A percentile compares a stretch with the other conserved stretches of the same genome.
Evolutionary conservation across 2,113 vertebrate genomes (phyloP).

Genomic region (Empidonax alnorum): DNA sequence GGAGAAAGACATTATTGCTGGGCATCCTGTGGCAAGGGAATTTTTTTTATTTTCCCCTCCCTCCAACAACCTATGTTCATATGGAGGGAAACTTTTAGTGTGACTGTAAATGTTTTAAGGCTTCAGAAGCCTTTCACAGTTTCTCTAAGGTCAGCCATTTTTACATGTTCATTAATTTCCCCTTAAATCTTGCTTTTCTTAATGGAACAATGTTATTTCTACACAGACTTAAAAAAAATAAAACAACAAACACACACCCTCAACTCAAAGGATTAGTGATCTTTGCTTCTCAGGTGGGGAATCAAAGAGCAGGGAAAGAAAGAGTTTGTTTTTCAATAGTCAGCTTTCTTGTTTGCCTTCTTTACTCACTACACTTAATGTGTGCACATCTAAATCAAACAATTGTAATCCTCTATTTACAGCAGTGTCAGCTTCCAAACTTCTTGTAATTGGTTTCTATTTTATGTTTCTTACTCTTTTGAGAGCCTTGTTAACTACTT

Average conservation of each 20-base stretch:
- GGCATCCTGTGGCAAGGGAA: background rate
- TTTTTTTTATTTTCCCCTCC: background rate
- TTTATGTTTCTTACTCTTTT: background rate
- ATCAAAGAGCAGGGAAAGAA: background rate
- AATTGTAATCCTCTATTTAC: background rate
- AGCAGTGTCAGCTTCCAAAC: background rate
- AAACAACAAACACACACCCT: accelerated
- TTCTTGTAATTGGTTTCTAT: background rate
- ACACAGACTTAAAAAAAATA: background rate
- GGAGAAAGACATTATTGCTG: background rate
- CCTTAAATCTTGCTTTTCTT: background rate
- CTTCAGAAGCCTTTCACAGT: background rate
- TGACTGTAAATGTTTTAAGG: background rate
- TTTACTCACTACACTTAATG: background rate
- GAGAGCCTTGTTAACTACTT: background rate
- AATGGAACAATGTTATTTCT: background rate
- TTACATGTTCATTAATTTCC: background rate
- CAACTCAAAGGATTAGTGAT: background rate
- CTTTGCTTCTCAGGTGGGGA: background rate
- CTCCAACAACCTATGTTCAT: background rate
- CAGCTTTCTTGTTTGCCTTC: background rate
- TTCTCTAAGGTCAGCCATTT: background rate
- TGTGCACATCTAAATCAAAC: background rate
- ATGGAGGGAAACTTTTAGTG: background rate
- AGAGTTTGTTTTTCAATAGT: background rate